phyloP scores from a whole-genome alignment of 2,888 invertebrate species.

The Chrysopilus asiliformis region DNA sequence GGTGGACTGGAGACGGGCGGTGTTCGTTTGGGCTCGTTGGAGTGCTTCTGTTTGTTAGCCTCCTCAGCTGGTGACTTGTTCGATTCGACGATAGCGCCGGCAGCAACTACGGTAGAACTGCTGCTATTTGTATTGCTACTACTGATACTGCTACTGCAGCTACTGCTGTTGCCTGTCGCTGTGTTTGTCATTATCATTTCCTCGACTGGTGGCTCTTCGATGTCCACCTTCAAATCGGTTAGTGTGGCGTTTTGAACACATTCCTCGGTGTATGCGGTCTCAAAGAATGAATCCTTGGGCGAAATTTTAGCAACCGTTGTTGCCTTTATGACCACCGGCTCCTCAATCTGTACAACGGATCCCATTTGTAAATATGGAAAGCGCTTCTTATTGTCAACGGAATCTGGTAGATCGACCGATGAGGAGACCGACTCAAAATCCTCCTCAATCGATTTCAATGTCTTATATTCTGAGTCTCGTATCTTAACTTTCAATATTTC shows the following conservation, averaged over 20 bases:
- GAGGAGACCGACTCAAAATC: conserved; percentile 22
- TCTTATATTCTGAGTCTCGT: conserved; percentile 21
- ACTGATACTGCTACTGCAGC: conserved; percentile 1
- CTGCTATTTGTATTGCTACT: not conserved
- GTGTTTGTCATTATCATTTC: too few species aligned
- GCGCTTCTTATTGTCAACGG: conserved; percentile 17
- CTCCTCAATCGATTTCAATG: conserved; percentile 16
- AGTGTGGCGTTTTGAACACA: conserved; percentile 16
- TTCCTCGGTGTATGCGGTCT: conserved; percentile 30
- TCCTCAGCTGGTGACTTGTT: not conserved
- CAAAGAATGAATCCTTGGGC: conserved; percentile 30
- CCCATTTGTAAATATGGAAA: conserved; percentile 5
- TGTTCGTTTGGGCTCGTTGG: too few species aligned
- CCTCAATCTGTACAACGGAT: conserved; percentile 14
- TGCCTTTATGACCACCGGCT: conserved; percentile 31
- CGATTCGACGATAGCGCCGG: conserved; percentile 38
- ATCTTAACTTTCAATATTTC: conserved; percentile 39
- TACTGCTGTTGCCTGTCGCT: too few species aligned
- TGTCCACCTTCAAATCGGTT: not conserved
- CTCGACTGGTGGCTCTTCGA: too few species aligned
- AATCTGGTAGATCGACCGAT: conserved; percentile 31
- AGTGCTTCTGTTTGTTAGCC: not conserved
- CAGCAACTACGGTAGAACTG: conserved; percentile 1
- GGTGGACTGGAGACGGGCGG: conserved; percentile 44
- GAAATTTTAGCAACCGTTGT: conserved; percentile 32